Percentiles rank a stretch among this genome's conserved stretches.
These are phyloP conservation scores for Drosophila cognata DNA, from an alignment of 2,888 invertebrate species.

Conservation along the genomic window DNA sequence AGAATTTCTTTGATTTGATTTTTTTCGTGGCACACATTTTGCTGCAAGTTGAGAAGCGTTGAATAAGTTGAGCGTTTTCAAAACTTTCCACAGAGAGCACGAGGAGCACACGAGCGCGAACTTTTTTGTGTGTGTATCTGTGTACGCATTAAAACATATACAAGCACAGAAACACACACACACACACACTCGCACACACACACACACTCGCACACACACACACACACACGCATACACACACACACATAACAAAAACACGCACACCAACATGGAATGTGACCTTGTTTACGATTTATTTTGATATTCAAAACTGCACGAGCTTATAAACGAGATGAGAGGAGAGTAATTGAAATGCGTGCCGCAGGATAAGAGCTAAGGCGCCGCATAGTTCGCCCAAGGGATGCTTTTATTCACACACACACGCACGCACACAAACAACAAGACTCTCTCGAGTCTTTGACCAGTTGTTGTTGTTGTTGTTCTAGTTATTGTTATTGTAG, in stretches of 20 bases:
- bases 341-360: conserved; percentile 61
- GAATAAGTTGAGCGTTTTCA: conserved; percentile 50
- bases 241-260: conserved; percentile 27
- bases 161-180: conserved; percentile 17
- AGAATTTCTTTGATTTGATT: conserved; percentile 69
- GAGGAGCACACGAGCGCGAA: conserved; percentile 23
- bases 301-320: conserved; percentile 74
- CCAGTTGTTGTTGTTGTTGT: conserved; percentile 36
- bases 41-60: conserved; percentile 67
- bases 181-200: conserved; percentile 43
- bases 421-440: background rate
- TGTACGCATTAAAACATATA: conserved; percentile 23
- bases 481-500: conserved; percentile 29
- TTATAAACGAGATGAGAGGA: conserved; percentile 45
- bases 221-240: conserved; percentile 43
- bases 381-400: conserved; percentile 42
- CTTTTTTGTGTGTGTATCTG: conserved; percentile 54
- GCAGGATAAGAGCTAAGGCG: conserved; percentile 48
- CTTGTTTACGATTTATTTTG: conserved; percentile 80
- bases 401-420: conserved; percentile 45
- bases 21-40: conserved; percentile 78
- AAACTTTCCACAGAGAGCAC: conserved; percentile 44
- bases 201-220: conserved; percentile 18
- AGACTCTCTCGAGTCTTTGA: conserved; percentile 24
- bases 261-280: conserved; percentile 63